Evolutionary conservation across 2,888 invertebrate genomes (phyloP), one percentile per base, ranked within the genome.

Genomic region (Brassicogethes aeneus): DNA sequence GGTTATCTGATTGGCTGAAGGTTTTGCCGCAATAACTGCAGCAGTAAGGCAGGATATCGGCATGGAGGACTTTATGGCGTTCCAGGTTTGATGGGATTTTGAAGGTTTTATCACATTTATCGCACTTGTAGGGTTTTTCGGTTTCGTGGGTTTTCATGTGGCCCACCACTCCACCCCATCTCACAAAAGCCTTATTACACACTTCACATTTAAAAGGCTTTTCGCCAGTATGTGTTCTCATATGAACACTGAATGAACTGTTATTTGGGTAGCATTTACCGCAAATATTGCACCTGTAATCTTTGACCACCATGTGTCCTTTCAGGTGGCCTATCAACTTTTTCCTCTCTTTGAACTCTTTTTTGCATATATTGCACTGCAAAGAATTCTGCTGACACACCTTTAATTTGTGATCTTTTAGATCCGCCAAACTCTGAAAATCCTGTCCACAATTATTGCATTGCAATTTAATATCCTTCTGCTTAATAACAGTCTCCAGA

Each of bases 181-280:
- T 50, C 0, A 61, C 56, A 45, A 67, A 67, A 3, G 65, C 65
- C 48, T 66, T 67, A 43, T 55, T 53, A 45, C 66, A 66, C 30
- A 64, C 49, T 36, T 61, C 59, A 44, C 66, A 66, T 47, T 62
- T 62, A 44, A 63, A 67, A 1, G 66, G 66, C 15, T 62, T 50
- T 52, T 68, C 66, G 10, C 65, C 70, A 13, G 69, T 70, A 71
- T 77, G 77, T 47, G 76, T 77, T 59, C 79, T 70, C 74, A 74
- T 76, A 70, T 80, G 80, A 46, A 79, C 62, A 38, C 55, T 54
- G 43, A 66, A 62, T n/a, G 65, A 64, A 45, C 67, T 67, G 1
- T 62, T 62, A 51, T 64, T 66, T 2, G 66, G 65, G 49, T 68
- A 68, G 12, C 63, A 54, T 50, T 67, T 67, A 2, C 62, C 64